phyloP scores from a whole-genome alignment of 2,888 invertebrate species.

The Monoplex corrugatus region DNA sequence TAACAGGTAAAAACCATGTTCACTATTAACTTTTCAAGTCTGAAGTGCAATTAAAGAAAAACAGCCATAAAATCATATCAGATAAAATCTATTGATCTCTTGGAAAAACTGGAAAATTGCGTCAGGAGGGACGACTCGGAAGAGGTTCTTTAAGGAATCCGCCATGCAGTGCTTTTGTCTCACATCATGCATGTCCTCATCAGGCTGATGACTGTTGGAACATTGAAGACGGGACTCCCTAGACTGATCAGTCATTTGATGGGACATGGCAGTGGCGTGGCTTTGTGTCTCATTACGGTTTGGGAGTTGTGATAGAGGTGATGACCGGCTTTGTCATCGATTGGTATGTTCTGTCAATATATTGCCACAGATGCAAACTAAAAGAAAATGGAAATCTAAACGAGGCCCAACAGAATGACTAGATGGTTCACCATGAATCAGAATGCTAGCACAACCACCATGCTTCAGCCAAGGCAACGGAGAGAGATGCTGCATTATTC shows the following conservation, averaged over 20 bases:
- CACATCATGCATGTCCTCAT: not conserved
- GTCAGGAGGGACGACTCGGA: no score
- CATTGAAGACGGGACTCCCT: not conserved
- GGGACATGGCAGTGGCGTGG: not conserved
- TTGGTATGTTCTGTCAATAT: not conserved
- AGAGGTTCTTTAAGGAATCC: no score
- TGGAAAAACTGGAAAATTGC: no score
- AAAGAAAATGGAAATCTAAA: not conserved
- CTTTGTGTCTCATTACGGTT: not conserved
- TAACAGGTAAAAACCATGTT: no score
- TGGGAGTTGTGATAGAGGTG: not conserved
- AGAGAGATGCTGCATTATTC: not conserved
- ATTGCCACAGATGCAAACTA: not conserved
- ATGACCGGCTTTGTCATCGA: conserved; percentile 17
- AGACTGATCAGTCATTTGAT: conserved; percentile 35
- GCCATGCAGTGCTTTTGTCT: no score
- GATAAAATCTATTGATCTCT: no score
- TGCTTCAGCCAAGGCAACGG: conserved; percentile 8
- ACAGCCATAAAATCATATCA: no score
- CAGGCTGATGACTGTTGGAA: not conserved
- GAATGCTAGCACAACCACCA: not conserved
- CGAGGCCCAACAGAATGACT: not conserved
- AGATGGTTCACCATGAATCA: conserved; percentile 2
- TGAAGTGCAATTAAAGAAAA: no score
- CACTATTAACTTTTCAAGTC: no score